Evolutionary conservation across 1,140 invertebrate species (phyloP), one percentile per base, ranked within the genome.

Genomic region (Triops longicaudatus): DNA sequence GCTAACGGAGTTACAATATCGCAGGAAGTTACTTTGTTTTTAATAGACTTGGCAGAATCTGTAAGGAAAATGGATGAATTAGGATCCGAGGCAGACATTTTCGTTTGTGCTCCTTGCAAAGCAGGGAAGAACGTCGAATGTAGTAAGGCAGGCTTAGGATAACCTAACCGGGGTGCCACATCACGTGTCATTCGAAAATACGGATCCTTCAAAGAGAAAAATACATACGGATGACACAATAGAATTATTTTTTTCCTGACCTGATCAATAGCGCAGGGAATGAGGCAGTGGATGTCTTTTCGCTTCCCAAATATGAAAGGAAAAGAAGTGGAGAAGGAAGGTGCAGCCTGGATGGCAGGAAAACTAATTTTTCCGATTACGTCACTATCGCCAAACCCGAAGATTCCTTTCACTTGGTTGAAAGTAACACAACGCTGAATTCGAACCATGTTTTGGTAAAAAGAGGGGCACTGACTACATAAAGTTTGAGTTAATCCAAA

Each of bases 181-280:
- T 99, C 98, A 78, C 98, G 88, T 0, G 96, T 97, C 97, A 99
- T 98, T 77, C 98, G 88, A 85, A 99, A 99, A 85, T 99, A 99
- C 0, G 98, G 98, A 86, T 99, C 98, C 88, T 90, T 81, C 12
- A 81, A 82, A 74, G 73, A 77, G 27, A 73, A 43, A 75, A 73
- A 75, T 0, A 17, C 31, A 37, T 7, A 37, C 31, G 74, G 14
- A 63, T 12, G 14, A 63, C 50, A 14, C 10, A 10, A 22, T 63
- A 22, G 17, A 63, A 63, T 63, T 63, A 14, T 63, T 17, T 63
- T 63, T 63, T 63, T 63, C 72, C 63, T 80, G 83, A 90, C 90
- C 86, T 99, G 98, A 88, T 99, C 98, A 81, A 99, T 99, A 37
- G 96, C 98, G 86, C 97, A 99, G 0, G 98, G 98, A 79, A 99